Conservation (phyloP, 1,140 invertebrate species). For the Drosophila repleta region DNA sequence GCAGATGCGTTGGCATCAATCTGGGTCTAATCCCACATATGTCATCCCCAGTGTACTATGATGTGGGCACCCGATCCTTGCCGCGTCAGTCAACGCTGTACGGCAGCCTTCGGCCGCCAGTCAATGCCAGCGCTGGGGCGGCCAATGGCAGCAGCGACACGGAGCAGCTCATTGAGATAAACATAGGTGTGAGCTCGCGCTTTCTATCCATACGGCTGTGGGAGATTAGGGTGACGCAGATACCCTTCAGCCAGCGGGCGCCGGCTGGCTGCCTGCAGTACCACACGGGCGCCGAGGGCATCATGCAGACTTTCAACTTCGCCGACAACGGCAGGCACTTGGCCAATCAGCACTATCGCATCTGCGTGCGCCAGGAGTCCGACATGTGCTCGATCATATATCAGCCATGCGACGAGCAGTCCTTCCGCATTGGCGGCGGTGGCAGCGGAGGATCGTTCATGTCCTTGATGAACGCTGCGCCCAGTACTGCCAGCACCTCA, state of each 20-base stretch:
- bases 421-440: slow-evolving; percentile 88
- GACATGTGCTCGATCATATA: slow-evolving; percentile 91
- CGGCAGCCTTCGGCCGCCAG: slow-evolving; percentile 63
- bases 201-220: slow-evolving; percentile 88
- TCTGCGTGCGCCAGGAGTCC: slow-evolving; percentile 89
- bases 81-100: slow-evolving; percentile 70
- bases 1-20: no score
- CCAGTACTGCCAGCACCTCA: background rate
- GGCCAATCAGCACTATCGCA: slow-evolving; percentile 90
- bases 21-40: background rate
- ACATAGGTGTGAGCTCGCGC: slow-evolving; percentile 84
- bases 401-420: slow-evolving; percentile 89
- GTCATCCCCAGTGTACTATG: slow-evolving; percentile 87
- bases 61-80: slow-evolving; percentile 85
- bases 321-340: slow-evolving; percentile 91
- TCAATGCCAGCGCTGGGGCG: slow-evolving; percentile 20
- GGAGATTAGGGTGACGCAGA: slow-evolving; percentile 89
- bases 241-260: slow-evolving; percentile 89
- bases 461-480: slow-evolving; percentile 5
- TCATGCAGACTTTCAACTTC: slow-evolving; percentile 89
- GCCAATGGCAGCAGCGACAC: slow-evolving; percentile 2
- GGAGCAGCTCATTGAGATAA: slow-evolving; percentile 68
- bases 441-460: slow-evolving; percentile 13
- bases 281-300: slow-evolving; percentile 85
- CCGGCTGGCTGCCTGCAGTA: slow-evolving; percentile 91